Evolutionary conservation across 2,113 vertebrate species (phyloP), one percentile per base, ranked within the genome.

Genomic region (Seriola quinqueradiata): DNA sequence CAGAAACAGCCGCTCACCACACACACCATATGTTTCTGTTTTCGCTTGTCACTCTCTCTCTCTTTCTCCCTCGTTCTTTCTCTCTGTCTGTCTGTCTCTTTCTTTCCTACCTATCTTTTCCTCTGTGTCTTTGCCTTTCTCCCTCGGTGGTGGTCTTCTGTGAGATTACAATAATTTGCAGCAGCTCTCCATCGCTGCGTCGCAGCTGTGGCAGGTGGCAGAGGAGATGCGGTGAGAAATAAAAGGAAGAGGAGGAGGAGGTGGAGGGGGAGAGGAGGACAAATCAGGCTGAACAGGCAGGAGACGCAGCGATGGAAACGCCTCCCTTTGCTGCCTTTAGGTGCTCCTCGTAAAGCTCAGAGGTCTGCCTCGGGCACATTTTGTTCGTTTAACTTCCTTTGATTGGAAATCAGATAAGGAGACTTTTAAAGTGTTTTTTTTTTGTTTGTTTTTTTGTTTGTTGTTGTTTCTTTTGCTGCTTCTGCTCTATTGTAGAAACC

Each of bases 251-350:
- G 68, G 79, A 70, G 79, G 77, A 65, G 71, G 82, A 50, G 44
- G 61, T 42, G 72, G 40, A 65, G 34, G 65, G 36, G 72, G 34
- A 69, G 36, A 70, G 76, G 81, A 70, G 72, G 78, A 66, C 81
- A 57, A 42, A 61, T 17, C 46, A 32, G 34, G 75, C 36, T 57
- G 78, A 54, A 25, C 54, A 28, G 50, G 60, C 82, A 74, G 59
- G 60, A 72, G 75, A 82, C 75, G 88, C 85, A 84, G 86, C 48
- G 44, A 17, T 80, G 83, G 89, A 81, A 83, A 89, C 93, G 87
- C 94, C 93, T 67, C 92, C 92, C 74, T 25, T 70, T 91, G 92
- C 59, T 92, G 87, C 90, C 50, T 93, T 92, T 16, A 87, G 3
- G 84, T 42, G 71, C 73, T 36, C 48, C 77, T 76, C 86, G 89